phyloP scores from a whole-genome alignment of 1,140 invertebrate genomes.

The Drosophila teissieri region DNA sequence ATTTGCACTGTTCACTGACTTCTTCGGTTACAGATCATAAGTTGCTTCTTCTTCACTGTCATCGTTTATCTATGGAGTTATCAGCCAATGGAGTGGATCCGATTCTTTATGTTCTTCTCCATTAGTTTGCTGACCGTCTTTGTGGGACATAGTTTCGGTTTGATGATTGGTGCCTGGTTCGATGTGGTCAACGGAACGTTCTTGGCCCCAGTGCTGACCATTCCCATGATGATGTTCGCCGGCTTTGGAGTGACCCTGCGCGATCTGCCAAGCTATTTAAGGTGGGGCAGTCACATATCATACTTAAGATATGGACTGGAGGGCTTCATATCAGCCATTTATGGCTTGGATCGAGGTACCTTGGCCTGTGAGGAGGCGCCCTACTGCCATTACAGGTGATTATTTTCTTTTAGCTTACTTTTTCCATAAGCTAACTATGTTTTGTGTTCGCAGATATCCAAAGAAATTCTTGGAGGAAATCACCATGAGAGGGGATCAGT shows the following conservation, averaged over 20 bases:
- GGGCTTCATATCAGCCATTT: conserved; percentile 92
- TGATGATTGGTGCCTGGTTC: conserved; percentile 94
- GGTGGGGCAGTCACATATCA: conserved; percentile 95
- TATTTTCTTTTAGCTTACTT: conserved; percentile 10
- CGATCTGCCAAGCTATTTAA: conserved; percentile 91
- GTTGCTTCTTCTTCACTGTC: conserved; percentile 91
- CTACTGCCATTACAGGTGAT: conserved; percentile 91
- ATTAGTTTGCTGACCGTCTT: conserved; percentile 93
- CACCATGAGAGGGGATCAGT: conserved; percentile 91
- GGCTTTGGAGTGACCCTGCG: conserved; percentile 91
- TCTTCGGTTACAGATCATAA: conserved; percentile 86
- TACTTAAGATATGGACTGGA: conserved; percentile 96
- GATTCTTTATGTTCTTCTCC: conserved; percentile 93
- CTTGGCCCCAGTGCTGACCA: conserved; percentile 90
- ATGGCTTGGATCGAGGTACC: conserved; percentile 89
- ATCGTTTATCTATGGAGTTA: conserved; percentile 95
- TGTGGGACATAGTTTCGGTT: conserved; percentile 94
- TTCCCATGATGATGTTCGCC: conserved; percentile 95
- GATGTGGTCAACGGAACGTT: conserved; percentile 94
- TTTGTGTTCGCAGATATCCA: conserved; percentile 86
- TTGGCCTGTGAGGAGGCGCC: conserved; percentile 87
- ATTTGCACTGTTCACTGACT: neutral
- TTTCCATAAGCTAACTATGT: neutral
- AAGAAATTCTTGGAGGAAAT: conserved; percentile 91
- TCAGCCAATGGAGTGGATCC: conserved; percentile 90